Evolutionary conservation across 2,888 invertebrate species (phyloP).

Genomic region (Patella caerulea): DNA sequence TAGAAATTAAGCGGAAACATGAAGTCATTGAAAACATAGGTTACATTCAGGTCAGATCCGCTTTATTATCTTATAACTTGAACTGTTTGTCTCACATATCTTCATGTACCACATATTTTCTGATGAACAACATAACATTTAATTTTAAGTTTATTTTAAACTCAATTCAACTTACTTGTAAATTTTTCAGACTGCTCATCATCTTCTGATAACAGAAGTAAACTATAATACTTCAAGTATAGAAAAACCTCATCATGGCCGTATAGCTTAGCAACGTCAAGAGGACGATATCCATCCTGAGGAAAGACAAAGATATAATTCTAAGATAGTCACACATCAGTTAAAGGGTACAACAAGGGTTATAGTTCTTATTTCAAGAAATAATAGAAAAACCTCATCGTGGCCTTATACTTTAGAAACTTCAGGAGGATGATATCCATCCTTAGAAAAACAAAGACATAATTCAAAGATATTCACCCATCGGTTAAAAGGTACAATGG

Average conservation of each 20-base stretch:
- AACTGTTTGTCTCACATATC: too few species aligned
- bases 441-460: conserved; percentile 37
- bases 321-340: not conserved
- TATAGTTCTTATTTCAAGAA: too few species aligned
- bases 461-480: not conserved
- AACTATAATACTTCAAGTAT: conserved; percentile 40
- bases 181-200: conserved; percentile 44
- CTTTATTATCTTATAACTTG: too few species aligned
- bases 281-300: conserved; percentile 53
- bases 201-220: conserved; percentile 36
- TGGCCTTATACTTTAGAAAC: conserved; percentile 47
- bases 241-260: conserved; percentile 44
- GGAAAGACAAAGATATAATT: not conserved
- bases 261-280: conserved; percentile 50
- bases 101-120: too few species aligned
- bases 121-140: too few species aligned
- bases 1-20: too few species aligned
- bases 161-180: conserved; percentile 33
- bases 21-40: too few species aligned
- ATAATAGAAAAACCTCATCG: conserved; percentile 36
- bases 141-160: too few species aligned
- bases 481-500: not conserved
- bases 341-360: not conserved
- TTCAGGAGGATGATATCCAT: conserved; percentile 50
- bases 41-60: too few species aligned